A percentile compares a stretch with the other conserved stretches of the same genome.
phyloP scores from a whole-genome alignment of 2,888 invertebrate species.

The Agrilus biguttatus region DNA sequence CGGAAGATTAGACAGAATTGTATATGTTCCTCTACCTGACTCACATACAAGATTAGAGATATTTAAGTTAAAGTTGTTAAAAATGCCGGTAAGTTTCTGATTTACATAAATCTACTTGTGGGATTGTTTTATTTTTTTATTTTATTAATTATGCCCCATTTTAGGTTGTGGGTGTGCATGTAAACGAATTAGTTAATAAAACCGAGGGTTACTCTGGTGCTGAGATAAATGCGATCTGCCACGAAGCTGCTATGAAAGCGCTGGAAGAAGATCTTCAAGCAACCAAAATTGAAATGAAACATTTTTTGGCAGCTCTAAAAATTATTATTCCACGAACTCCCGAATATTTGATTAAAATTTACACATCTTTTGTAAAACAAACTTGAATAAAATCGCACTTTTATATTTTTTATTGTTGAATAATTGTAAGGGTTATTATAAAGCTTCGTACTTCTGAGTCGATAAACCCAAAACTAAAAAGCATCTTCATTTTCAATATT shows the following conservation, averaged over 20 bases:
- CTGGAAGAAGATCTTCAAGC: constrained; percentile 61
- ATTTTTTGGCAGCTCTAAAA: constrained; percentile 61
- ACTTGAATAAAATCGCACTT: too few species aligned
- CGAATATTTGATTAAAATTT: constrained; percentile 51
- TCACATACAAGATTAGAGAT: constrained; percentile 66
- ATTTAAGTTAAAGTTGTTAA: constrained; percentile 57
- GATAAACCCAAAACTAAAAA: too few species aligned
- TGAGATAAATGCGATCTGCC: constrained; percentile 79
- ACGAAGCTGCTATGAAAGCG: constrained; percentile 80
- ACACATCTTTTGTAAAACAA: constrained; percentile 44
- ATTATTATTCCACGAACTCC: constrained; percentile 67
- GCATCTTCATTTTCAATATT: too few species aligned
- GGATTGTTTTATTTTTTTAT: too few species aligned
- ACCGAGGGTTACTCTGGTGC: constrained; percentile 88
- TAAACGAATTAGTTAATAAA: constrained; percentile 47
- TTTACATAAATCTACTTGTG: background rate
- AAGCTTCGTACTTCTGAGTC: too few species aligned
- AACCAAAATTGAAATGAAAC: constrained; percentile 41
- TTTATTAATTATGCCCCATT: constrained; percentile 6
- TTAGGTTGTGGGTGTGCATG: constrained; percentile 40
- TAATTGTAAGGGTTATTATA: too few species aligned
- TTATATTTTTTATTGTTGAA: too few species aligned
- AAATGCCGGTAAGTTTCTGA: constrained; percentile 45
- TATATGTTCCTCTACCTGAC: constrained; percentile 89
- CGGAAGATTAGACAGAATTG: constrained; percentile 77